Evolutionary conservation across 23 tunicate species (phyloP).

Genomic region (Ciona savignyi): DNA sequence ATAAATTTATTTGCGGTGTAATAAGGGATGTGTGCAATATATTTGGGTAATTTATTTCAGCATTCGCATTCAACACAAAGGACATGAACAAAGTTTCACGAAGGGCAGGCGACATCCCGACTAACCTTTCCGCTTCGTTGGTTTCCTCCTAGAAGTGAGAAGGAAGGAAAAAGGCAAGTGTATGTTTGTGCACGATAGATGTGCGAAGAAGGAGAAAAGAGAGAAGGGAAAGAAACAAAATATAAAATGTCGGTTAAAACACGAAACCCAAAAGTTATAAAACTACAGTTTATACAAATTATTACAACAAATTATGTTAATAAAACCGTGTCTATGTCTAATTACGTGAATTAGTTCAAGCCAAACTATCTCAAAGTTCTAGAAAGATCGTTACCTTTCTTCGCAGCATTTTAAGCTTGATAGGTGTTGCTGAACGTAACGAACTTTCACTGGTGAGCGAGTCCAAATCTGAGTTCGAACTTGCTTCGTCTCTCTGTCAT

Average conservation of each 20-base stretch:
- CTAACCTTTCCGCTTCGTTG: constrained; percentile 38
- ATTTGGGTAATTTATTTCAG: too few species aligned
- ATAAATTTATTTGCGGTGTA: too few species aligned
- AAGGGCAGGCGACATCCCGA: constrained; percentile 9
- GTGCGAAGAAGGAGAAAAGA: not conserved
- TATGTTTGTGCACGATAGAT: not conserved
- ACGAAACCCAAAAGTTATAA: not conserved
- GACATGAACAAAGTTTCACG: constrained; percentile 5
- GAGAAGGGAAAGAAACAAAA: not conserved
- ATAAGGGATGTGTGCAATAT: too few species aligned
- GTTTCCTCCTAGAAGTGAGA: constrained; percentile 28
- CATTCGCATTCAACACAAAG: constrained; percentile 8
- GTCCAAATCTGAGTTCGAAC: constrained; percentile 42
- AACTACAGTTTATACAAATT: too few species aligned
- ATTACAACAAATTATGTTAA: too few species aligned
- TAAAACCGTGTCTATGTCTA: too few species aligned
- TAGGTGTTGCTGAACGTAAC: constrained; percentile 19
- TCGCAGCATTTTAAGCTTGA: constrained; percentile 48
- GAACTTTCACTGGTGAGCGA: constrained; percentile 23
- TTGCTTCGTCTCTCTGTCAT: constrained; percentile 35
- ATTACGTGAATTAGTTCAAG: not conserved
- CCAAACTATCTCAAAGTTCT: not conserved
- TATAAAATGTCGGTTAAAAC: not conserved
- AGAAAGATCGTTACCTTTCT: constrained; percentile 32
- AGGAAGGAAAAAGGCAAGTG: not conserved